Conservation (phyloP, 37 sponge, comb jelly and placozoan genomes). For the Axinella damicornis region DNA sequence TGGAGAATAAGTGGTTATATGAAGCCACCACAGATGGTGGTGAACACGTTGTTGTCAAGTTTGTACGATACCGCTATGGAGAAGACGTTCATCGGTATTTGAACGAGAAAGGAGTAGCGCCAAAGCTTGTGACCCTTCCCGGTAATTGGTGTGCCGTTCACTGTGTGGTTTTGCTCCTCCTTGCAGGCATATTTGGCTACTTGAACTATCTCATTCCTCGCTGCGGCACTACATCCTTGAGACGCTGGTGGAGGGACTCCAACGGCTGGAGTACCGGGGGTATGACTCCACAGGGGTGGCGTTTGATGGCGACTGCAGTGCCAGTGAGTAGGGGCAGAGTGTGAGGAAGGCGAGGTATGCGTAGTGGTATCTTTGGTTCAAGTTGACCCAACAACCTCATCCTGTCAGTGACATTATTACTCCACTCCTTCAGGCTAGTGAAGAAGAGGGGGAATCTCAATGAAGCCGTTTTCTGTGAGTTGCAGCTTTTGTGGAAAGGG, state of each 20-base stretch:
- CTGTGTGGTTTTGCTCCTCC: too few relatives aligned
- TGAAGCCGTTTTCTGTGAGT: conserved; percentile 75
- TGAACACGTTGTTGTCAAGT: too few relatives aligned
- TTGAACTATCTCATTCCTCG: conserved; percentile 89
- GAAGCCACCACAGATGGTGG: too few relatives aligned
- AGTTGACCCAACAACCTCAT: too few relatives aligned
- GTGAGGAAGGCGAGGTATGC: neutral
- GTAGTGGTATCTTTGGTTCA: neutral
- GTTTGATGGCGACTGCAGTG: conserved; percentile 51
- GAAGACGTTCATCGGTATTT: too few relatives aligned
- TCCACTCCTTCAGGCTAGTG: conserved; percentile 56
- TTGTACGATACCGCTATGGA: too few relatives aligned
- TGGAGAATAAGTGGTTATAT: too few relatives aligned
- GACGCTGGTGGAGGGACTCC: conserved; percentile 85
- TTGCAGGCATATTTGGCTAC: conserved; percentile 97
- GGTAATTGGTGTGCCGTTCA: too few relatives aligned
- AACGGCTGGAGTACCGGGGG: conserved; percentile 97
- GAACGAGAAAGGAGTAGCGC: too few relatives aligned
- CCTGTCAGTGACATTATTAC: too few relatives aligned
- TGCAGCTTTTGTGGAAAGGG: too few relatives aligned
- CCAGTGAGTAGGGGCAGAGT: neutral
- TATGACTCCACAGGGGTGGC: conserved; percentile 97
- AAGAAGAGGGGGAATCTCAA: conserved; percentile 89
- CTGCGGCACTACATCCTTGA: conserved; percentile 81
- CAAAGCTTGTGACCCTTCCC: too few relatives aligned